phyloP scores from a whole-genome alignment of 35 echinoderm and acorn worm genomes.

The Ophiothrix spiculata region DNA sequence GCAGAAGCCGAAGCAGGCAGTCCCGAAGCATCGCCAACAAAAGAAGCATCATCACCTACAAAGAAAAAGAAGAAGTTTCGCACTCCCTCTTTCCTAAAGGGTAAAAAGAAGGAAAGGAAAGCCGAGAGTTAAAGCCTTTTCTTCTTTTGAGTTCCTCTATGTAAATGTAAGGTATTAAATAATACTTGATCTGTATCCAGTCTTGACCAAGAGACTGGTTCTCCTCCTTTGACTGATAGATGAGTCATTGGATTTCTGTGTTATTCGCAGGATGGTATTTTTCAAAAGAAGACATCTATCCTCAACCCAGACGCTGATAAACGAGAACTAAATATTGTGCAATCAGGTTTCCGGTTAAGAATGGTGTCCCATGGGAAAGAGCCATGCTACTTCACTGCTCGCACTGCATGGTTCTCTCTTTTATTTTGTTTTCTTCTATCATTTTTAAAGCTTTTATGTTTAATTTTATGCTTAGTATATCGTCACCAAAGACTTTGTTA shows the following conservation, averaged over 20 bases:
- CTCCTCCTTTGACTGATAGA: not conserved
- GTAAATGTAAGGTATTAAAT: not conserved
- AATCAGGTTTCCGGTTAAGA: not conserved
- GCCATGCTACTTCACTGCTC: not conserved
- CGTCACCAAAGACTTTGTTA: slow-evolving; percentile 10
- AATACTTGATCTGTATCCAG: not conserved
- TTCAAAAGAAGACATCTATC: not conserved
- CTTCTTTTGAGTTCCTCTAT: slow-evolving; percentile 3
- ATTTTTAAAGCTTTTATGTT: not conserved
- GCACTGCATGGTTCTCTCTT: not conserved
- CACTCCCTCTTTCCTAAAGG: slow-evolving; percentile 95
- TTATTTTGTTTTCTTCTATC: not conserved
- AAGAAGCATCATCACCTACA: slow-evolving; percentile 74
- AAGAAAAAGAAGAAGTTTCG: slow-evolving; percentile 99
- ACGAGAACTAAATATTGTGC: not conserved
- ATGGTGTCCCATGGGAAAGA: not conserved
- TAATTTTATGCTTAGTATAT: not conserved
- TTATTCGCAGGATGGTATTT: not conserved
- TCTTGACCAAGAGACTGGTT: not conserved
- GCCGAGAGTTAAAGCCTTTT: slow-evolving; percentile 53
- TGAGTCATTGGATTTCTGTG: not conserved
- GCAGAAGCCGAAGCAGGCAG: slow-evolving; percentile 45
- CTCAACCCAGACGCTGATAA: slow-evolving; percentile 1
- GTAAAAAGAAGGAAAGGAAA: slow-evolving; percentile 91
- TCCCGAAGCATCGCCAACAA: slow-evolving; percentile 84